Evolutionary conservation across 2,113 vertebrate genomes (phyloP).

Genomic region (Rhagologus leucostigma): DNA sequence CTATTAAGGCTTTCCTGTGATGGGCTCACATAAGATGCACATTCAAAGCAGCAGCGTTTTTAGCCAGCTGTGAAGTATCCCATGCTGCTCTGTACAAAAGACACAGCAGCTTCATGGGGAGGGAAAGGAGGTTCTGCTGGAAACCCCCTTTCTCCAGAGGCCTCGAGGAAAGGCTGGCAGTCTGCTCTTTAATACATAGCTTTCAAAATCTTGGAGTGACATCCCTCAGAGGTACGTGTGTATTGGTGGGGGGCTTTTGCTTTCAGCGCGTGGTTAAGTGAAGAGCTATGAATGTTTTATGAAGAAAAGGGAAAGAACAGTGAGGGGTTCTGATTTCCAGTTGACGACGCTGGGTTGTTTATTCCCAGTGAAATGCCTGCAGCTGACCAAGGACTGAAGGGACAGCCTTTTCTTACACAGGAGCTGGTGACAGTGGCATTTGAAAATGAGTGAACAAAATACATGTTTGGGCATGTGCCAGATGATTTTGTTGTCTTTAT

Average conservation of each 20-base stretch:
- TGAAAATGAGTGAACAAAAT: neutral
- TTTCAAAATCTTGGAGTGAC: neutral
- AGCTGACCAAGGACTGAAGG: neutral
- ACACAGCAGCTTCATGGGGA: neutral
- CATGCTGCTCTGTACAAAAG: neutral
- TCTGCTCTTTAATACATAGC: neutral
- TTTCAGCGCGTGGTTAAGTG: neutral
- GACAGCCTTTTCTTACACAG: neutral
- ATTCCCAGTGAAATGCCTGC: neutral
- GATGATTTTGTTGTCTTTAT: neutral
- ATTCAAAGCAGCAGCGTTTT: neutral
- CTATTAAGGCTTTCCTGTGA: neutral
- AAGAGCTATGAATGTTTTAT: neutral
- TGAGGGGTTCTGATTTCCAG: slow-evolving; percentile 2
- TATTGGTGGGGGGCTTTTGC: neutral
- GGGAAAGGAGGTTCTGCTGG: neutral
- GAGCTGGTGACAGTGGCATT: neutral
- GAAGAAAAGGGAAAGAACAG: neutral
- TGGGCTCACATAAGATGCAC: neutral
- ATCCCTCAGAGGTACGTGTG: neutral
- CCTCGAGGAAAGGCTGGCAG: neutral
- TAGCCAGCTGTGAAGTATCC: neutral
- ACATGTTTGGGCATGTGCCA: neutral
- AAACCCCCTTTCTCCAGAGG: neutral
- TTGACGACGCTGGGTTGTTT: rapidly evolving